Evolutionary conservation across 30 jellyfish, hydroid and myxozoan species (phyloP).

Genomic region (Haliclystus octoradiatus): DNA sequence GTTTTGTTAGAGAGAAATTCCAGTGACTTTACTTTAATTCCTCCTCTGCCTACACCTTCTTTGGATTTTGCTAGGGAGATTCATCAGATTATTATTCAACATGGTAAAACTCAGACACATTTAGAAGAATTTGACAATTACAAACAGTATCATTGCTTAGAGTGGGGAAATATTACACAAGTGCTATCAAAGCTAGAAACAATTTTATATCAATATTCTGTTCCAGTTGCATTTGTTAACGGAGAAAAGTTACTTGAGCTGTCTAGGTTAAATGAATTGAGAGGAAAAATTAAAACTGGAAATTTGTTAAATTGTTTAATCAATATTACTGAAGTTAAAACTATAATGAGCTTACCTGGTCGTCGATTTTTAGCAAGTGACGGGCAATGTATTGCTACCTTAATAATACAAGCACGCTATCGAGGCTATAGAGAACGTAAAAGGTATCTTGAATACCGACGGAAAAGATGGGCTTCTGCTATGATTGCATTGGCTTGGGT

Average conservation of each 20-base stretch:
- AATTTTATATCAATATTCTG: slow-evolving; percentile 33
- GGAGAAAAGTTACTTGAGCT: slow-evolving; percentile 59
- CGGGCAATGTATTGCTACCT: slow-evolving; percentile 75
- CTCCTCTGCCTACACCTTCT: slow-evolving; percentile 50
- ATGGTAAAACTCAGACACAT: slow-evolving; percentile 29
- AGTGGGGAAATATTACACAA: slow-evolving; percentile 70
- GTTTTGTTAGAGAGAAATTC: background rate
- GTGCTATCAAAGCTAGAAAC: slow-evolving; percentile 43
- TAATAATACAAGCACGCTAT: slow-evolving; percentile 64
- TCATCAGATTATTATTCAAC: slow-evolving; percentile 34
- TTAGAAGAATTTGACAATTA: slow-evolving; percentile 45
- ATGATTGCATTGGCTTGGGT: slow-evolving; percentile 80
- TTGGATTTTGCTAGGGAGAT: slow-evolving; percentile 15
- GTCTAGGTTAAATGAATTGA: background rate
- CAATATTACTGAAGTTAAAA: background rate
- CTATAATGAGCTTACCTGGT: slow-evolving; percentile 33
- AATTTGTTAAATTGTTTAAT: background rate
- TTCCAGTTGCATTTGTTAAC: slow-evolving; percentile 75
- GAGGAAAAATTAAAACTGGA: background rate
- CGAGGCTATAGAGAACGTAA: slow-evolving; percentile 13
- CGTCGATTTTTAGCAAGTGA: slow-evolving; percentile 87
- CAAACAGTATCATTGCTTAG: slow-evolving; percentile 40
- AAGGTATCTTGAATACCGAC: slow-evolving; percentile 39
- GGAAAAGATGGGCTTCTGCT: slow-evolving; percentile 89
- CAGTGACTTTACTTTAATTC: background rate